These are phyloP conservation scores for Nephrotoma flavescens DNA, from an alignment of 2,888 invertebrate genomes.

Conservation along the genomic window DNA sequence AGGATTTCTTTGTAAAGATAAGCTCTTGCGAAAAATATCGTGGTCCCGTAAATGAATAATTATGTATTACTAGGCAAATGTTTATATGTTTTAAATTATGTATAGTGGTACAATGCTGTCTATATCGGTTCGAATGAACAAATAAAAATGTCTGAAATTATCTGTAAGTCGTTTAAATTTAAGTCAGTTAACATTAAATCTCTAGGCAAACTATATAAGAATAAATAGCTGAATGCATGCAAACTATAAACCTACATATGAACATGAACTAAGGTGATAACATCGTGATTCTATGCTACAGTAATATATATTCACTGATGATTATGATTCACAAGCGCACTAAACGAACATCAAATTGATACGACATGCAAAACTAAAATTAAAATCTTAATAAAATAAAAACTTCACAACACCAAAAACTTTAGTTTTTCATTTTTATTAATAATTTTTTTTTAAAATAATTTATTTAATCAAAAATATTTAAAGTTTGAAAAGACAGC, in stretches of 20 bases:
- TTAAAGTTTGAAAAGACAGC: not conserved
- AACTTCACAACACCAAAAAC: not conserved
- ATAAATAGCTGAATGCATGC: not conserved
- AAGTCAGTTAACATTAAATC: not conserved
- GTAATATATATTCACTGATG: not conserved
- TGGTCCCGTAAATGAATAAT: not conserved
- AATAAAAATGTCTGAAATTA: not conserved
- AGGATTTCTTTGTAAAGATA: too few species aligned
- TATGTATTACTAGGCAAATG: not conserved
- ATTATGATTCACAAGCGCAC: not conserved
- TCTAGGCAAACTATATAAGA: not conserved
- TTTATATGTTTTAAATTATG: not conserved
- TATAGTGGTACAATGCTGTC: not conserved
- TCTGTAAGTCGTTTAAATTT: not conserved
- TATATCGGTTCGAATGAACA: not conserved
- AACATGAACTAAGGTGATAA: not conserved
- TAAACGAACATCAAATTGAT: not conserved
- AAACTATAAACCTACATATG: not conserved
- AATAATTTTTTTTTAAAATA: not conserved
- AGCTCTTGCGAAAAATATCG: too few species aligned
- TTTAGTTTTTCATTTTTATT: not conserved
- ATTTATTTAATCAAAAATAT: not conserved
- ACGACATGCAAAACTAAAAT: not conserved
- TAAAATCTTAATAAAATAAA: not conserved
- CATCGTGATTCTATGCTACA: not conserved